Conservation (phyloP, 2,888 invertebrate species). For the Eristalis intricaria region DNA sequence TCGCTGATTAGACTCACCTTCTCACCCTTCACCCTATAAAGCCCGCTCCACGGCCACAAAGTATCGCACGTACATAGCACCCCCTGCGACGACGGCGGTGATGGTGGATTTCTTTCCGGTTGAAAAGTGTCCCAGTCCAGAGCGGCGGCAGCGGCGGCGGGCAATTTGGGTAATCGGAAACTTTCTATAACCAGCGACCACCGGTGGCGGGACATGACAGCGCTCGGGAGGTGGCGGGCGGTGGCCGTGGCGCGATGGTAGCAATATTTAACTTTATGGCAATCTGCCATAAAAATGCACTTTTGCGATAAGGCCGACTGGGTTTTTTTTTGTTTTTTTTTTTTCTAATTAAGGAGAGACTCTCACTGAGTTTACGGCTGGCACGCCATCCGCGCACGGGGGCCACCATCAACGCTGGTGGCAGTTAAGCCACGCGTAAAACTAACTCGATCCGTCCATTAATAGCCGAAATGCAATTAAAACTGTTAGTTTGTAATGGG, state of each 20-base stretch:
- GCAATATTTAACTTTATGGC: conserved; percentile 56
- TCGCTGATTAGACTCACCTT: neutral
- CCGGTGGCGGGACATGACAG: neutral
- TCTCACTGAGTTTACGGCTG: conserved; percentile 35
- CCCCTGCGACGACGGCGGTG: neutral
- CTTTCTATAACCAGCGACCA: neutral
- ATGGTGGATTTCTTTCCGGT: neutral
- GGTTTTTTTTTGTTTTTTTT: conserved; percentile 3
- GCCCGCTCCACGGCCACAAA: neutral
- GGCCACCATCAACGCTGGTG: conserved; percentile 30
- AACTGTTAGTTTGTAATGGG: conserved; percentile 69
- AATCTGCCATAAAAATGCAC: conserved; percentile 67
- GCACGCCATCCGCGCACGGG: neutral
- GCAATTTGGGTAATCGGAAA: neutral
- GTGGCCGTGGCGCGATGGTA: neutral
- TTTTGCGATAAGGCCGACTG: conserved; percentile 65
- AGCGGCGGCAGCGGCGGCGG: neutral
- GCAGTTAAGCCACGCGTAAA: conserved; percentile 52
- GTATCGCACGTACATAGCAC: no score
- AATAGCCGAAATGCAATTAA: conserved; percentile 67
- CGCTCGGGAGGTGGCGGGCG: neutral
- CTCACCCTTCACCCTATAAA: neutral
- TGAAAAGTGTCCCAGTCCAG: neutral
- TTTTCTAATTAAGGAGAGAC: conserved; percentile 57
- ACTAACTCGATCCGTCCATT: conserved; percentile 63